These are phyloP conservation scores for Etheostoma spectabile DNA, from an alignment of 2,113 vertebrate species.

Conservation along the genomic window DNA sequence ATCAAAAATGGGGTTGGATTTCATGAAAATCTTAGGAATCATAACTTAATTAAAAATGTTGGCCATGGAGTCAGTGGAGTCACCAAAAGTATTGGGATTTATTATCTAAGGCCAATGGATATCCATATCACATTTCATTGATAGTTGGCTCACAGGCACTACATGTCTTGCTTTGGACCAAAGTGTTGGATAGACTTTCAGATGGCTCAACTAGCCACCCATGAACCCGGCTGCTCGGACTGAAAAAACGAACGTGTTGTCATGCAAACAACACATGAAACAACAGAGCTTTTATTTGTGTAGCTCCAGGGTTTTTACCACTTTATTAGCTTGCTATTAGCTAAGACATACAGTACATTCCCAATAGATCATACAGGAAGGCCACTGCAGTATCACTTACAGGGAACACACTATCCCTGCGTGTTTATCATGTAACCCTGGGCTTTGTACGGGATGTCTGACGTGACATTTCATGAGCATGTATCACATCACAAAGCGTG, in stretches of 20 bases:
- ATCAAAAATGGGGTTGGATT: too few relatives aligned
- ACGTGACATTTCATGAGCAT: slow-evolving; percentile 55
- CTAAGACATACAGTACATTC: slow-evolving; percentile 5
- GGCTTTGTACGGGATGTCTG: slow-evolving; percentile 12
- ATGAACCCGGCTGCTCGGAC: not conserved
- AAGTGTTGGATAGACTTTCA: slow-evolving; percentile 5
- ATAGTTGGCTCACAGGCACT: not conserved
- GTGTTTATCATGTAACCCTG: slow-evolving; percentile 30
- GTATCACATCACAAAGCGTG: slow-evolving; percentile 41
- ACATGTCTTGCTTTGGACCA: not conserved
- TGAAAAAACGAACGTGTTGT: slow-evolving; percentile 6
- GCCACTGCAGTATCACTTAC: slow-evolving; percentile 15
- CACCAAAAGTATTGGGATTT: not conserved
- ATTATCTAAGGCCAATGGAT: not conserved
- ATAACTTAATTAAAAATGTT: too few relatives aligned
- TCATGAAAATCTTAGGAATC: too few relatives aligned
- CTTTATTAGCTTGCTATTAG: slow-evolving; percentile 35
- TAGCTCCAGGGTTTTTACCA: not conserved
- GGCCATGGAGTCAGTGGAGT: too few relatives aligned
- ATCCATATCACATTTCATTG: not conserved
- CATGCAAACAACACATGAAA: slow-evolving; percentile 25
- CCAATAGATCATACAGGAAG: not conserved
- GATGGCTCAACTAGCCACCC: not conserved
- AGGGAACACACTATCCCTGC: not conserved
- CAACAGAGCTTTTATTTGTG: slow-evolving; percentile 12